Evolutionary conservation across 2,888 invertebrate genomes (phyloP).

Genomic region (Tenthredo amoena): DNA sequence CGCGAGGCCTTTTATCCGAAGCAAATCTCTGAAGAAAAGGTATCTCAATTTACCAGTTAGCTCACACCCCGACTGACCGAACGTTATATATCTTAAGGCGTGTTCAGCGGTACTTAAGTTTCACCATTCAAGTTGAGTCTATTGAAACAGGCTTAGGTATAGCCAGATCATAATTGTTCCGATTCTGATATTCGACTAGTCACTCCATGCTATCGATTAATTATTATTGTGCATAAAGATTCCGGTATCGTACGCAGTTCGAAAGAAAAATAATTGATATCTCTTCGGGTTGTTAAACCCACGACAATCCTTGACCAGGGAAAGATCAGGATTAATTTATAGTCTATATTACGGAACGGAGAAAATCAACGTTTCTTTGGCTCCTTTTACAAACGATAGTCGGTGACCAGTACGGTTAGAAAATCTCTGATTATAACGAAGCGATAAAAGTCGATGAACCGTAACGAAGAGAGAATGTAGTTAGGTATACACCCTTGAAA

Average conservation of each 20-base stretch:
- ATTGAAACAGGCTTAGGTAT: background rate
- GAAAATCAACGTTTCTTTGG: background rate
- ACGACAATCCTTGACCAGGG: background rate
- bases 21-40: background rate
- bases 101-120: background rate
- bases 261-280: background rate
- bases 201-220: background rate
- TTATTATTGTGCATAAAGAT: background rate
- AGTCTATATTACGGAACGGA: background rate
- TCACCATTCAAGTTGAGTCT: background rate
- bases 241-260: too few relatives aligned
- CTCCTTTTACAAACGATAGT: background rate
- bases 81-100: background rate
- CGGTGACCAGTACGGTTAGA: background rate
- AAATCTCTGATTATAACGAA: background rate
- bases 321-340: background rate
- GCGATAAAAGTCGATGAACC: conserved; percentile 18
- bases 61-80: background rate
- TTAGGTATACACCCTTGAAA: conserved; percentile 7
- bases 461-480: background rate
- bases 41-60: background rate
- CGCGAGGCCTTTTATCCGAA: background rate
- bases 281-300: background rate
- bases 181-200: background rate
- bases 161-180: background rate